Conservation (phyloP, 2,113 vertebrate genomes). For the Corydoras maculifer region DNA sequence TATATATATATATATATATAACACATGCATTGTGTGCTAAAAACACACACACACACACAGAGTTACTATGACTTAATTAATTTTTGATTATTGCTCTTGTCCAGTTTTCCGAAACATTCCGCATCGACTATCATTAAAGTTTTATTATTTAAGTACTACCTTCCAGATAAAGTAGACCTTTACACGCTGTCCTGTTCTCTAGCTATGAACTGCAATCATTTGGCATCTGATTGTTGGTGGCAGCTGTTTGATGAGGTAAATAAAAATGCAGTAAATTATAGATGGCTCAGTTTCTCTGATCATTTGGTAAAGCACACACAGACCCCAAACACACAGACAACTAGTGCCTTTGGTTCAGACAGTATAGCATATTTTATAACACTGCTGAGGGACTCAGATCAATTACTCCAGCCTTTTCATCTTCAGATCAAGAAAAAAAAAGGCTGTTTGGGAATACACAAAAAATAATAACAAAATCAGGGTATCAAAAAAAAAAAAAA, state of each 20-base stretch:
- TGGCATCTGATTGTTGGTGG: constrained; percentile 44
- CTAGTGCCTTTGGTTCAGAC: constrained; percentile 18
- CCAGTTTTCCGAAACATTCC: not conserved
- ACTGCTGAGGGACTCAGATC: constrained; percentile 32
- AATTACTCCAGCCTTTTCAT: constrained; percentile 37
- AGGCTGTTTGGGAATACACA: constrained; percentile 17
- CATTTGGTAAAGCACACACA: constrained; percentile 34
- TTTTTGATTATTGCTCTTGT: not conserved
- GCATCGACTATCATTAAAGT: constrained; percentile 29
- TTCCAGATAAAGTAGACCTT: constrained; percentile 37
- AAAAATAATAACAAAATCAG: not conserved
- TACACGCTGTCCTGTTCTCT: constrained; percentile 32
- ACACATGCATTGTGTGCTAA: not conserved
- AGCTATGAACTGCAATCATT: constrained; percentile 40
- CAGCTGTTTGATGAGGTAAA: constrained; percentile 55
- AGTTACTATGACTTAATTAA: not conserved
- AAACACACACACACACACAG: not conserved
- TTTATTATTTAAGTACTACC: constrained; percentile 31
- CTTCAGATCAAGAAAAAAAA: constrained; percentile 14
- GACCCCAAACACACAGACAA: constrained; percentile 1
- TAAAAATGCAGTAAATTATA: constrained; percentile 55
- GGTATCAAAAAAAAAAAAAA: constrained; percentile 1
- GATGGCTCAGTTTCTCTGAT: constrained; percentile 44
- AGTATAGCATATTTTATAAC: constrained; percentile 13
- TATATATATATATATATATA: not conserved